Percentiles rank a stretch among this genome's conserved stretches.
Evolutionary conservation across 2,113 vertebrate genomes (phyloP).

Genomic region (Hemichromis elongatus): DNA sequence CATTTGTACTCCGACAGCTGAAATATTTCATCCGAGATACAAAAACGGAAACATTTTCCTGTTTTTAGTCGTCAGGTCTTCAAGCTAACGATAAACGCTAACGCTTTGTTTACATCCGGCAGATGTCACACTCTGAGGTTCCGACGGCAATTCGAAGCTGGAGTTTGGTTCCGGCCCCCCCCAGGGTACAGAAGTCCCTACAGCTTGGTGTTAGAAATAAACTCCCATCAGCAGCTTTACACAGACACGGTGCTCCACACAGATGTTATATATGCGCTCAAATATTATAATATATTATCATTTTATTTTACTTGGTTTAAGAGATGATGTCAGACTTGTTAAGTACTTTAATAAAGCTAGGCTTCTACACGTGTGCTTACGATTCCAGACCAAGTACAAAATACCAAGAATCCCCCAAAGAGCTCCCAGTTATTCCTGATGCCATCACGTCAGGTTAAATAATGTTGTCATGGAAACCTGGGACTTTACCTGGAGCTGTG

Average conservation of each 20-base stretch:
- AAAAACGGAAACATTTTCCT: fast-evolving
- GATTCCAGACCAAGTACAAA: background rate
- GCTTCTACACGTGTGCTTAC: background rate
- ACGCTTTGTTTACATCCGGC: background rate
- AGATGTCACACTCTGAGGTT: background rate
- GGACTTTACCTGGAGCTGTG: too few relatives aligned
- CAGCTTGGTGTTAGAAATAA: background rate
- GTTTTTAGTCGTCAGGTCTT: fast-evolving
- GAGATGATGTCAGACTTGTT: too few relatives aligned
- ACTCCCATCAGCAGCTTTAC: background rate
- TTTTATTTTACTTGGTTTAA: too few relatives aligned
- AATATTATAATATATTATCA: background rate
- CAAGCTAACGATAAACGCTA: background rate
- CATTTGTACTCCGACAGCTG: background rate
- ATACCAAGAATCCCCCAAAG: too few relatives aligned
- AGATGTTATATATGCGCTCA: fast-evolving
- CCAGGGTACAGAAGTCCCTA: fast-evolving
- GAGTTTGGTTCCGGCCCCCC: background rate
- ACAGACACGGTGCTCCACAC: fast-evolving
- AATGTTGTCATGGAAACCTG: too few relatives aligned
- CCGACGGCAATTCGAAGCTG: background rate
- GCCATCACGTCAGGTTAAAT: too few relatives aligned
- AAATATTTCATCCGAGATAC: background rate
- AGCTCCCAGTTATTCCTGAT: too few relatives aligned
- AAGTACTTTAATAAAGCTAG: too few relatives aligned